Conservation (phyloP, 1,140 invertebrate species). For the Euschistus heros region DNA sequence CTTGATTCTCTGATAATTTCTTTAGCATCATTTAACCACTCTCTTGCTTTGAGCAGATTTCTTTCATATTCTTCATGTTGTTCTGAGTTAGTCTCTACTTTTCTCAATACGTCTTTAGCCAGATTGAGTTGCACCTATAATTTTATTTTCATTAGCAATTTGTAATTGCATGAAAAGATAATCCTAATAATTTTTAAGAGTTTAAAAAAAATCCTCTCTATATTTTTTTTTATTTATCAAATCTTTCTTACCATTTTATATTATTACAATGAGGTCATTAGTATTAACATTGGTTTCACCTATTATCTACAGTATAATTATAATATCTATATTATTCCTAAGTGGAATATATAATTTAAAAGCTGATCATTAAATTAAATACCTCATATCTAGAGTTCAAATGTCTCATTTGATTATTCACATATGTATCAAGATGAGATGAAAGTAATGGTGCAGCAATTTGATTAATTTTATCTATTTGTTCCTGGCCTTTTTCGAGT, state of each 20-base stretch:
- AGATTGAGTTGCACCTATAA: constrained; percentile 65
- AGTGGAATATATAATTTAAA: neutral
- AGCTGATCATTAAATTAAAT: neutral
- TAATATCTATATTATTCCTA: no score
- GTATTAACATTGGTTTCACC: no score
- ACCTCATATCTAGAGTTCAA: constrained; percentile 81
- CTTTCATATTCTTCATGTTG: constrained; percentile 77
- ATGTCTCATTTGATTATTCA: constrained; percentile 81
- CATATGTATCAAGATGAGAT: constrained; percentile 79
- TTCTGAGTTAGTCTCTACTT: constrained; percentile 79
- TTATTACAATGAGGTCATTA: no score
- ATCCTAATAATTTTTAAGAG: no score
- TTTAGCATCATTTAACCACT: constrained; percentile 81
- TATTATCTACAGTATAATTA: no score
- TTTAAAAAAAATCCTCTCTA: no score
- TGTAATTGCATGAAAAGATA: no score
- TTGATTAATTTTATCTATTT: constrained; percentile 74
- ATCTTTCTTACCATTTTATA: no score
- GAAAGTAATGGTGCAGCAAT: constrained; percentile 58
- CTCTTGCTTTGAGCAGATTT: constrained; percentile 64
- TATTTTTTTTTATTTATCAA: no score
- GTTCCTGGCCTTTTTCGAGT: constrained; percentile 65
- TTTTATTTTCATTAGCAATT: neutral
- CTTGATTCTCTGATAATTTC: constrained; percentile 72
- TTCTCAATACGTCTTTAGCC: constrained; percentile 85